Evolutionary conservation across 1,140 invertebrate species (phyloP), one percentile per base, ranked within the genome.

Genomic region (Lasioglossum albipes): DNA sequence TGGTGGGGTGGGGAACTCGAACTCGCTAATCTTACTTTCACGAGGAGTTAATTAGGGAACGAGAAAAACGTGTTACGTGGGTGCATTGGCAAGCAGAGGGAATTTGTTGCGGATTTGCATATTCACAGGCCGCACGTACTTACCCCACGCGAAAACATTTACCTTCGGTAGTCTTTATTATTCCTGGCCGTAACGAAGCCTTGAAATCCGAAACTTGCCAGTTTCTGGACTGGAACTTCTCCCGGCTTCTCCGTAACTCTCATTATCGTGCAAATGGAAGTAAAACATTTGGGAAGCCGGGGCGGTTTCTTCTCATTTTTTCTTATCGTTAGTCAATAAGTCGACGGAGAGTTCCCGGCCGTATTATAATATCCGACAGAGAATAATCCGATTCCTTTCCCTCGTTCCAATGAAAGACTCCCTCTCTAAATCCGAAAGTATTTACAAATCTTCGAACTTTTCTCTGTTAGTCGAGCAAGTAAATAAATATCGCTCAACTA

Each of bases 31-130:
- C 87, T 88, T 86, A 89, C 84, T 86, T 89, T 89, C 86, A 86
- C 85, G 81, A 84, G 83, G 76, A 87, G 88, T 87, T 88, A 87
- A 89, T 89, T 88, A 84, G 82, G 78, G 81, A 74, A 80, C 62
- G 79, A 80, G 82, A 87, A 87, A 87, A 87, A 87, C 79, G 73
- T 84, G 82, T 87, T 87, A 80, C 85, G 85, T 72, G 79, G 86
- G 67, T 78, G 78, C 74, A 75, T 54, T 65, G 70, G 65, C 68
- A 78, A 62, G 75, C 73, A 52, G 70, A 36, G 83, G 81, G 74
- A 89, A 87, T 88, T 86, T 89, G 82, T 89, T 84, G 82, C 68
- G 82, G 75, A 90, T 90, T 88, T 90, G 85, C 89, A 90, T 90
- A 89, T 90, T 89, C 87, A 88, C 87, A 85, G 73, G 59, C 79